Evolutionary conservation across 2,113 vertebrate species (phyloP), one percentile per base, ranked within the genome.

Genomic region (Danionella cerebrum): DNA sequence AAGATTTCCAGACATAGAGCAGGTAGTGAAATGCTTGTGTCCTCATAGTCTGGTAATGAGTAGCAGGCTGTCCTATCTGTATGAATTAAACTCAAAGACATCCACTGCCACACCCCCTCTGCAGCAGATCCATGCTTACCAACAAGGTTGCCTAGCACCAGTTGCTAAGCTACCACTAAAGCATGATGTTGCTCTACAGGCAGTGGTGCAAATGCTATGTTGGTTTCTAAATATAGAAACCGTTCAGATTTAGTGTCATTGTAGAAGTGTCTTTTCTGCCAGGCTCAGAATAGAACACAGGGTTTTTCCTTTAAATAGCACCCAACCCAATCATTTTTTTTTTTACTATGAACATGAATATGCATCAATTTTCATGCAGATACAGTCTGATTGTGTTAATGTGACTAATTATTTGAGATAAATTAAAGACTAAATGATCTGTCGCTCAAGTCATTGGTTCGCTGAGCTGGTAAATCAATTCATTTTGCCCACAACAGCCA

Each of bases 111-210:
- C 65, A 29, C 74, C 62, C 70, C 70, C 66, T 69, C 75, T 70
- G 65, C 75, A 70, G 48, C 59, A 73, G 65, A 76, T 76, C 70
- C 57, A 76, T 76, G 70, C 75, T 76, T 76, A 76, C 75, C 68
- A 76, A 76, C 70, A 76, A 76, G 70, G 75, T 76, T 76, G 75
- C 75, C 67, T 67, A 76, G 75, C 70, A 76, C 63, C 75, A 73
- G 75, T 73, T 76, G 75, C 75, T 73, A 76, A 63, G 75, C 55
- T 73, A 76, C 75, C 25, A 25, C 50, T 63, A 50, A 68, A 74
- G 41, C 66, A 66, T 50, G 54, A 72, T 72, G 70, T 65, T 72
- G 59, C 54, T 69, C 66, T 68, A 69, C 59, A 65, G 74, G 74
- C 59, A 66, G 66, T 62, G 67, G 67, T 62, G 71, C 54, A 66